phyloP scores from a whole-genome alignment of 2,888 invertebrate species.

The Agrotis segetum region DNA sequence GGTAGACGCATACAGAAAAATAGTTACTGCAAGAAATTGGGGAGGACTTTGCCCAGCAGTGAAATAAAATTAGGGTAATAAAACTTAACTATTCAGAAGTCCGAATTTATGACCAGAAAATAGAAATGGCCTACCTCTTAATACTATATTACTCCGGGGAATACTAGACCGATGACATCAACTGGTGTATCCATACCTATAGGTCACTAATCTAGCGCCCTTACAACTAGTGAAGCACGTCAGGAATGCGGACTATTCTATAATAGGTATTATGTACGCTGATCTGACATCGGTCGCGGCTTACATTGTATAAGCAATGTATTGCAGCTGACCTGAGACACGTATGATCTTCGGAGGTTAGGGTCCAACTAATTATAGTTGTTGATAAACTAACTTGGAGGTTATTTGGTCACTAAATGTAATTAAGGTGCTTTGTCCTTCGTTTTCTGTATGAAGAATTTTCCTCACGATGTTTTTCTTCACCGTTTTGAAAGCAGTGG shows the following conservation, averaged over 20 bases:
- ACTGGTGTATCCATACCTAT: not conserved
- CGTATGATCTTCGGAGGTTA: not conserved
- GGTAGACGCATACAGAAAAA: too few relatives aligned
- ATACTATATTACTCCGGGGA: not conserved
- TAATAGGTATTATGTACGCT: slow-evolving; percentile 17
- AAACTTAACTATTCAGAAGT: too few relatives aligned
- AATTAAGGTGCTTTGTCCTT: too few relatives aligned
- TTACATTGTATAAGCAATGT: slow-evolving; percentile 44
- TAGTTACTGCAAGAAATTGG: too few relatives aligned
- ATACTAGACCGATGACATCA: not conserved
- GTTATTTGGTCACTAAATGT: not conserved
- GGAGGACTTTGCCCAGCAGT: too few relatives aligned
- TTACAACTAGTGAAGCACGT: slow-evolving; percentile 1
- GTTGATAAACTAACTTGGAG: not conserved
- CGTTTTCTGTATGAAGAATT: too few relatives aligned
- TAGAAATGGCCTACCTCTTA: not conserved
- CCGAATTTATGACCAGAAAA: too few relatives aligned
- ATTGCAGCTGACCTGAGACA: slow-evolving; percentile 39
- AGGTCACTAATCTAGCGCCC: slow-evolving; percentile 24
- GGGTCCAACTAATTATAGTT: slow-evolving; percentile 24
- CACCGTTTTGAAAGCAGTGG: too few relatives aligned
- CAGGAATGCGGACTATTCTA: slow-evolving; percentile 45
- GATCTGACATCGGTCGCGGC: slow-evolving; percentile 34
- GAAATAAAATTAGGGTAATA: too few relatives aligned
- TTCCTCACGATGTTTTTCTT: too few relatives aligned